Evolutionary conservation across 2,797 vertebrate genomes (phyloP).

Genomic region (Falco rusticolus): DNA sequence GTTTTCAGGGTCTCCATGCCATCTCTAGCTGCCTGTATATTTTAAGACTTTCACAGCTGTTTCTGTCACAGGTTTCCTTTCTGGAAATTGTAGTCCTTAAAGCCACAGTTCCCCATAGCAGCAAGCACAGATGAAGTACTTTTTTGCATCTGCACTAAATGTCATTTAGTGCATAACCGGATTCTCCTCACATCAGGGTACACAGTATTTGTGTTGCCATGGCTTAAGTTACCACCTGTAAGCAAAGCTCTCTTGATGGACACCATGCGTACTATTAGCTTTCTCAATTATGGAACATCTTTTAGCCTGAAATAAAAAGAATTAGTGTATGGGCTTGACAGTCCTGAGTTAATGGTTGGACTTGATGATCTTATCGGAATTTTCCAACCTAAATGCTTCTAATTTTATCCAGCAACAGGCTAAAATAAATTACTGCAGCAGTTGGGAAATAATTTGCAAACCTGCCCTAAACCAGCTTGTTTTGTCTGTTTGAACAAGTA

Average conservation of each 20-base stretch:
- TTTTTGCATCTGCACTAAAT: background rate
- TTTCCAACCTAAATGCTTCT: too few relatives aligned
- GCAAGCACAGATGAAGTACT: background rate
- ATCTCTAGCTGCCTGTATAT: background rate
- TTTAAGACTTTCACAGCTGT: conserved; percentile 10
- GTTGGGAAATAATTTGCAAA: background rate
- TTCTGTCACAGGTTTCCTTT: conserved; percentile 6
- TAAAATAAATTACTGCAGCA: background rate
- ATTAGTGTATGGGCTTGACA: too few relatives aligned
- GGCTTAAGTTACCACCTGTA: background rate
- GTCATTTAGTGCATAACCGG: background rate
- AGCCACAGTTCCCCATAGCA: background rate
- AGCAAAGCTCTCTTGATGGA: background rate
- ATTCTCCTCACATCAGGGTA: background rate
- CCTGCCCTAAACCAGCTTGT: background rate
- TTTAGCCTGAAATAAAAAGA: background rate
- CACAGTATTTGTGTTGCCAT: background rate
- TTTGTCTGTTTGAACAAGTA: background rate
- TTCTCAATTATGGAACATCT: background rate
- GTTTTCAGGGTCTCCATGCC: conserved; percentile 1
- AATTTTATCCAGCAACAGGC: background rate
- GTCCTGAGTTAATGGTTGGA: too few relatives aligned
- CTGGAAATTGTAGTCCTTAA: background rate
- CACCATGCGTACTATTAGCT: background rate
- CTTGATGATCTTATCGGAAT: too few relatives aligned